A percentile compares a stretch with the other conserved stretches of the same genome.
These are phyloP conservation scores for Tyrophagus putrescentiae DNA, from an alignment of 1,140 invertebrate species.

Conservation along the genomic window DNA sequence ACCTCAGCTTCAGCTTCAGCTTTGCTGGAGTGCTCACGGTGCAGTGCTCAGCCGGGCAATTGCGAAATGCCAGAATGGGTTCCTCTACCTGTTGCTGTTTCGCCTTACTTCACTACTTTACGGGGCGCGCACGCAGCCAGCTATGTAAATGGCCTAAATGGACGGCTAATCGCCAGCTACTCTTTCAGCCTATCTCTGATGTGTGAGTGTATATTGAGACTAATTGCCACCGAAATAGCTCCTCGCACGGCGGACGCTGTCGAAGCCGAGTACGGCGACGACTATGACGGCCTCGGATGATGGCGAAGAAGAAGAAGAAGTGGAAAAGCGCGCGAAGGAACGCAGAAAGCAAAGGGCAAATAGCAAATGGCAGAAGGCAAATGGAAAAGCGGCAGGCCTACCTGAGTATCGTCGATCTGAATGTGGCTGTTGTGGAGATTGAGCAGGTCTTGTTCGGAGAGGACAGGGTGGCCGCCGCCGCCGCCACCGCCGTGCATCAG, in stretches of 20 bases:
- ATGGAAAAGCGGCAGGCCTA: no score
- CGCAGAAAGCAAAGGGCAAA: background rate
- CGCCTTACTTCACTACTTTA: no score
- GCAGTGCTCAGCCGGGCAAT: background rate
- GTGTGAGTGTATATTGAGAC: no score
- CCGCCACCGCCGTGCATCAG: conserved; percentile 37
- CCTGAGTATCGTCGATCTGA: conserved; percentile 57
- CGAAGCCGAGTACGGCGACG: background rate
- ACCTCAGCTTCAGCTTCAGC: no score
- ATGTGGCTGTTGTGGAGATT: conserved; percentile 37
- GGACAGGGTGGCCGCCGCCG: conserved; percentile 30
- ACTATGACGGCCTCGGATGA: no score
- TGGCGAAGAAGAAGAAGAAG: background rate
- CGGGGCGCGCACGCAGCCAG: background rate
- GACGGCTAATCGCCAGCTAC: no score
- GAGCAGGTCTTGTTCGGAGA: conserved; percentile 39
- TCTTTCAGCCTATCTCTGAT: no score
- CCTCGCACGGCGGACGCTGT: no score
- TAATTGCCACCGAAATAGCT: background rate
- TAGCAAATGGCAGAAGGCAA: background rate
- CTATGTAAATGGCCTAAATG: no score
- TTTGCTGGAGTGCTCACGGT: background rate
- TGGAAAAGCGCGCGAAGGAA: background rate
- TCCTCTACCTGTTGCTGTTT: no score
- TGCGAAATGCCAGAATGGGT: background rate